These are phyloP conservation scores for Brachionus asplanchnoidis DNA, from an alignment of 1,140 invertebrate genomes.

Conservation along the genomic window DNA sequence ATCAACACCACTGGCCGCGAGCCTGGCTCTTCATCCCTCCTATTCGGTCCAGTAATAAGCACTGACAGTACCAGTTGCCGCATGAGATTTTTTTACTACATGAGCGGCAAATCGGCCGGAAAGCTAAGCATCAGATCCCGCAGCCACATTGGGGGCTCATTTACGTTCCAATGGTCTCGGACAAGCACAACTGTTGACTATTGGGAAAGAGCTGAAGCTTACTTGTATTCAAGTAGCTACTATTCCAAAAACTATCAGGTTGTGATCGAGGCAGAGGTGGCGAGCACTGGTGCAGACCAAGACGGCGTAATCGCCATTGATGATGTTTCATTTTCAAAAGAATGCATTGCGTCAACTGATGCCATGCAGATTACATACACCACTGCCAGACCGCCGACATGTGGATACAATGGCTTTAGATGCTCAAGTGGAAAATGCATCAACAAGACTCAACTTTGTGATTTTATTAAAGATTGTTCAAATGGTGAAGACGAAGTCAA, in stretches of 20 bases:
- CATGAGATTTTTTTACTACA: conserved; percentile 51
- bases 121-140: conserved; percentile 48
- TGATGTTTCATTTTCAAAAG: conserved; percentile 53
- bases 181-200: conserved; percentile 11
- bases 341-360: conserved; percentile 41
- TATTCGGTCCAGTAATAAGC: conserved; percentile 43
- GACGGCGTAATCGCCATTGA: conserved; percentile 54
- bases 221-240: not conserved
- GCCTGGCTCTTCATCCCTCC: not conserved
- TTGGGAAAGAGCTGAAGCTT: conserved; percentile 21
- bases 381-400: conserved; percentile 44
- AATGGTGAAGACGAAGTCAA: conserved; percentile 50
- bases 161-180: conserved; percentile 44
- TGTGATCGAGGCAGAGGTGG: conserved; percentile 31
- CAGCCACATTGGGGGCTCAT: conserved; percentile 46
- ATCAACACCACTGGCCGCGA: conserved; percentile 44
- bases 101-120: conserved; percentile 50
- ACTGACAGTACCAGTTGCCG: conserved; percentile 44
- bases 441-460: conserved; percentile 47
- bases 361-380: conserved; percentile 41
- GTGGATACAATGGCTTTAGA: conserved; percentile 46
- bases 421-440: conserved; percentile 47
- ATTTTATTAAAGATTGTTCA: conserved; percentile 50
- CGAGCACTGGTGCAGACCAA: conserved; percentile 45
- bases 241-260: not conserved